phyloP scores from a whole-genome alignment of 2,888 invertebrate species.

The Sabatieria punctata region DNA sequence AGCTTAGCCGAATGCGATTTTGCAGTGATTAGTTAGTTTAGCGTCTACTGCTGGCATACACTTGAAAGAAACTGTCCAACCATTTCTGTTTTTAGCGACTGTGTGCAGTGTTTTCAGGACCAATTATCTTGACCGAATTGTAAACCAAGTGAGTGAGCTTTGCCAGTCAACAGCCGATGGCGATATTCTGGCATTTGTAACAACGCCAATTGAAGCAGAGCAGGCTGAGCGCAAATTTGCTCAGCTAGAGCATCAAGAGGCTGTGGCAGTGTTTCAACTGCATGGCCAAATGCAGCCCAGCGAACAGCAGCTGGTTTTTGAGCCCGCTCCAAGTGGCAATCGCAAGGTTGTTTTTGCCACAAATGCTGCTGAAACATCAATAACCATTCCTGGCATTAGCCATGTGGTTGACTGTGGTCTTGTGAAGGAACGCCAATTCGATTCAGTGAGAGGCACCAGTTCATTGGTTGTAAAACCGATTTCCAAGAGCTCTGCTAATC shows the following conservation, averaged over 20 bases:
- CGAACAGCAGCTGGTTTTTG: not conserved
- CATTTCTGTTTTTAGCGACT: too few relatives aligned
- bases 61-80: too few relatives aligned
- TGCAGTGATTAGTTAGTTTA: too few relatives aligned
- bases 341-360: constrained; percentile 35
- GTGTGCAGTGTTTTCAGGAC: not conserved
- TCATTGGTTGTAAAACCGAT: constrained; percentile 22
- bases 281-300: not conserved
- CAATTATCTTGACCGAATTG: constrained; percentile 19
- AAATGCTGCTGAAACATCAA: constrained; percentile 32
- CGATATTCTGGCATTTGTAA: constrained; percentile 30
- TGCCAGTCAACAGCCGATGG: constrained; percentile 18
- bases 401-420: constrained; percentile 34
- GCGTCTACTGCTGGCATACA: too few relatives aligned
- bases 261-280: not conserved
- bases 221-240: constrained; percentile 6
- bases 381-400: not conserved
- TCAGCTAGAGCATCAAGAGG: constrained; percentile 10
- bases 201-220: constrained; percentile 27
- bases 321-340: constrained; percentile 12
- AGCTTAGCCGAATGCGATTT: too few relatives aligned
- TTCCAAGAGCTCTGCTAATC: constrained; percentile 33
- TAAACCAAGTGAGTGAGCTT: constrained; percentile 22
- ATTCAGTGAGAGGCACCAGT: constrained; percentile 26
- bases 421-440: constrained; percentile 31